Conservation (phyloP, 2,113 vertebrate genomes). For the Scomber colias region DNA sequence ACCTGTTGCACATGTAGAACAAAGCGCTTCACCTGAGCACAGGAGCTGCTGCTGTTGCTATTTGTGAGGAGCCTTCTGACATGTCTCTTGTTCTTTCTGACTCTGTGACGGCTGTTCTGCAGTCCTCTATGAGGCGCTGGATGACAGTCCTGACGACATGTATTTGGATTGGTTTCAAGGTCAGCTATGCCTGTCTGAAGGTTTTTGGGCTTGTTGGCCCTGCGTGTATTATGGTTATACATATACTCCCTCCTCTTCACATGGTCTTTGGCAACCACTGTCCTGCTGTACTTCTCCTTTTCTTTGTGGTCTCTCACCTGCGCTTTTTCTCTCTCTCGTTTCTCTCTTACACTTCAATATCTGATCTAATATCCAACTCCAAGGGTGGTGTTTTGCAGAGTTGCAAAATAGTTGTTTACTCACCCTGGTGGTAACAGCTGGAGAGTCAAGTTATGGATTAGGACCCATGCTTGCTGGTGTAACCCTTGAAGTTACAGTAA, state of each 20-base stretch:
- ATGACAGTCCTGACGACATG: constrained; percentile 85
- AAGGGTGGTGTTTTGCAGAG: constrained; percentile 66
- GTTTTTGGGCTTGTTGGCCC: constrained; percentile 61
- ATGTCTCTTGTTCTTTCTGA: constrained; percentile 80
- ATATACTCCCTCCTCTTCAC: constrained; percentile 35
- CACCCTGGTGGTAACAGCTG: constrained; percentile 38
- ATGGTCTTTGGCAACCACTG: constrained; percentile 54
- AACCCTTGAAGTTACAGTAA: constrained; percentile 54
- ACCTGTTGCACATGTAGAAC: constrained; percentile 12
- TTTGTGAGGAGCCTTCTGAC: constrained; percentile 56
- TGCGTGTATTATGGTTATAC: constrained; percentile 48
- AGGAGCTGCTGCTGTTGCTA: constrained; percentile 20
- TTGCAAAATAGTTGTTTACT: constrained; percentile 43
- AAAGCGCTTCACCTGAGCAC: constrained; percentile 22
- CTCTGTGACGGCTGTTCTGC: constrained; percentile 75
- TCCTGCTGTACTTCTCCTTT: constrained; percentile 54
- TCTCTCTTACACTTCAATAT: constrained; percentile 31
- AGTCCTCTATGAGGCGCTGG: constrained; percentile 85
- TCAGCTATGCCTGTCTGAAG: constrained; percentile 77
- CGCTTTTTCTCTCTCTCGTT: constrained; percentile 31
- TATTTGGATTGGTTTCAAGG: constrained; percentile 88
- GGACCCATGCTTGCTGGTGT: constrained; percentile 60
- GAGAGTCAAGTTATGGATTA: constrained; percentile 60
- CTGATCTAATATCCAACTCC: constrained; percentile 41
- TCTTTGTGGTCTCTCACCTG: constrained; percentile 48